Conservation (phyloP, 2,888 invertebrate species). For the Lymantria monacha region DNA sequence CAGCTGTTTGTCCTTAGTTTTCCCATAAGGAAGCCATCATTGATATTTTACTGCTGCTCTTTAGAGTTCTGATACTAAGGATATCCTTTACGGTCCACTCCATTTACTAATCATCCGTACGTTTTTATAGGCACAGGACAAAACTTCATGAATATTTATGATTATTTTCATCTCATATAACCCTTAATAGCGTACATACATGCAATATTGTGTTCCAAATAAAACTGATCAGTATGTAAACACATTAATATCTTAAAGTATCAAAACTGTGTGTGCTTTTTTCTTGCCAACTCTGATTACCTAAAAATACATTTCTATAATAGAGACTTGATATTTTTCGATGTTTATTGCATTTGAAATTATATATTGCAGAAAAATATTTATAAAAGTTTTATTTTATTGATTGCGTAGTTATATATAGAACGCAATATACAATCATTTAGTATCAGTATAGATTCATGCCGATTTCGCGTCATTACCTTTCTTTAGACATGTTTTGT, state of each 20-base stretch:
- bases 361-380: too few relatives aligned
- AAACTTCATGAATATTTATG: conserved; percentile 63
- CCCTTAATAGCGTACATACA: conserved; percentile 55
- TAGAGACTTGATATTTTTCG: too few relatives aligned
- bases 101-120: conserved; percentile 18
- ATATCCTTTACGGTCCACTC: background rate
- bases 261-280: background rate
- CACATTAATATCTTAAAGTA: background rate
- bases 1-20: background rate
- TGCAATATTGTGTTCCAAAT: conserved; percentile 4
- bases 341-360: too few relatives aligned
- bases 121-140: conserved; percentile 54
- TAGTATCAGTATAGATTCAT: conserved; percentile 49
- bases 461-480: conserved; percentile 64
- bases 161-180: conserved; percentile 37
- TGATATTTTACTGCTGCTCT: background rate
- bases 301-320: too few relatives aligned
- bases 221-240: background rate
- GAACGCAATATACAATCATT: conserved; percentile 40
- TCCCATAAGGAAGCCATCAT: background rate
- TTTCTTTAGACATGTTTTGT: conserved; percentile 48
- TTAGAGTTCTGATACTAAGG: background rate
- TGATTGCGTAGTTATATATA: background rate
- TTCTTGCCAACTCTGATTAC: too few relatives aligned
- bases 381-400: background rate